Evolutionary conservation across 2,888 invertebrate species (phyloP).

Genomic region (Cephus nigrinus): DNA sequence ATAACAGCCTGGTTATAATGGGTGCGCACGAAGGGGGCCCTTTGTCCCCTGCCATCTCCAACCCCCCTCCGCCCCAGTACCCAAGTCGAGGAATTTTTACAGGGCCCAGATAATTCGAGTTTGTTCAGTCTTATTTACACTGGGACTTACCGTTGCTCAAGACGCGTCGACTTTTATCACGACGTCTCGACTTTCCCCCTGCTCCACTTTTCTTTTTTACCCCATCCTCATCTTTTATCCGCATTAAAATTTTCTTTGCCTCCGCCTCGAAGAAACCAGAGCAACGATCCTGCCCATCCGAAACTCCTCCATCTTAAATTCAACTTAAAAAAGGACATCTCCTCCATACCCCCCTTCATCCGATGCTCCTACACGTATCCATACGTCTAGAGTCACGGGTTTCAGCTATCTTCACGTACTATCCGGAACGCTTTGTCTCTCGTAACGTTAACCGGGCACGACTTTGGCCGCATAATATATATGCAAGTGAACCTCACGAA

Average conservation of each 20-base stretch:
- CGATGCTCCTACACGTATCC: too few relatives aligned
- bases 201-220: not conserved
- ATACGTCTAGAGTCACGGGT: not conserved
- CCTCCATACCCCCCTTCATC: not conserved
- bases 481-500: not conserved
- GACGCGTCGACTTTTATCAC: not conserved
- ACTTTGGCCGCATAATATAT: conserved; percentile 46
- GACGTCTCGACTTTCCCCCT: not conserved
- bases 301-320: not conserved
- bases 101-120: not conserved
- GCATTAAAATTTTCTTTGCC: not conserved
- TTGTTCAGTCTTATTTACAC: not conserved
- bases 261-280: not conserved
- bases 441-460: conserved; percentile 33
- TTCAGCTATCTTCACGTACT: not conserved
- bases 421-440: conserved; percentile 40
- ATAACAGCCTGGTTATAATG: not conserved
- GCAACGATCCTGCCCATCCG: not conserved
- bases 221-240: not conserved
- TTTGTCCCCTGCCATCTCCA: not conserved
- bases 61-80: not conserved
- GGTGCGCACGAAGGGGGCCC: not conserved
- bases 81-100: not conserved
- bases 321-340: not conserved
- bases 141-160: not conserved